A percentile compares a stretch with the other conserved stretches of the same genome.
Evolutionary conservation across 2,113 vertebrate genomes (phyloP).

Genomic region (Catharus fuscescens): DNA sequence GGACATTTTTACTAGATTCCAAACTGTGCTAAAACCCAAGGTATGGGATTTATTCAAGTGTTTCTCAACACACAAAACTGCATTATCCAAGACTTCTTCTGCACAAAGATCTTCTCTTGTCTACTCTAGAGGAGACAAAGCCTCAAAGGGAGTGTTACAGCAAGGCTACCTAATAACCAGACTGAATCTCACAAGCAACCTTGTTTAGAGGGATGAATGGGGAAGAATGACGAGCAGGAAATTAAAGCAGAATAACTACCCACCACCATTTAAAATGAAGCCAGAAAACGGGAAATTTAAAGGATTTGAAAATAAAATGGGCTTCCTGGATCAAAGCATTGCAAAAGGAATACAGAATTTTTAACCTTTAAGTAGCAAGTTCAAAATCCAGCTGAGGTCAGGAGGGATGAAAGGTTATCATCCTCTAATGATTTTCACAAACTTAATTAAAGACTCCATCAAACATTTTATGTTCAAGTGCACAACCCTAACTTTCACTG

Average conservation of each 20-base stretch:
- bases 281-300: slow-evolving; percentile 44
- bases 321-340: slow-evolving; percentile 40
- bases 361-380: slow-evolving; percentile 49
- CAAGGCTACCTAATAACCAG: not conserved
- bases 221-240: slow-evolving; percentile 9
- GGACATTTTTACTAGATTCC: not conserved
- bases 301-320: slow-evolving; percentile 39
- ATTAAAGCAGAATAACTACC: slow-evolving; percentile 20
- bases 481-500: not conserved
- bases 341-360: slow-evolving; percentile 17
- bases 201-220: not conserved
- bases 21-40: not conserved
- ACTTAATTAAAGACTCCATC: slow-evolving; percentile 48
- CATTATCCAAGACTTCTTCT: not conserved
- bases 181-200: not conserved
- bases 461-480: slow-evolving; percentile 21
- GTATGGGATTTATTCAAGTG: not conserved
- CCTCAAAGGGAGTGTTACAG: not conserved
- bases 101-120: not conserved
- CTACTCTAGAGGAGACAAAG: not conserved
- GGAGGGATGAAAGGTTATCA: slow-evolving; percentile 50
- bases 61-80: not conserved
- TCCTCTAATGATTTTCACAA: slow-evolving; percentile 40
- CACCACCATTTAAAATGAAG: slow-evolving; percentile 16
- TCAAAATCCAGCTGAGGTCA: slow-evolving; percentile 56